Conservation (phyloP, 2,797 vertebrate species). For the Liasis olivaceus region DNA sequence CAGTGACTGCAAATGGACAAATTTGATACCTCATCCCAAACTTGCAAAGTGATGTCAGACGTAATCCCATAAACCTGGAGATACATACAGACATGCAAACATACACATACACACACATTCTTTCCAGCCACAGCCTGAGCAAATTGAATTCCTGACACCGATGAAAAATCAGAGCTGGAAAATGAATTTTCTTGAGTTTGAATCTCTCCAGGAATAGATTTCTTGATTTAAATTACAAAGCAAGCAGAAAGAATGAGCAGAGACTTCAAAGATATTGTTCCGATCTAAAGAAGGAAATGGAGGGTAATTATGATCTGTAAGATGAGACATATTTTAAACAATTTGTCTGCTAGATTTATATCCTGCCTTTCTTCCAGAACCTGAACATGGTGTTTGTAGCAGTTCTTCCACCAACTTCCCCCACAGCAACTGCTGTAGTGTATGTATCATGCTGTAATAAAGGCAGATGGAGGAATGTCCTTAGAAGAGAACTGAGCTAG, state of each 20-base stretch:
- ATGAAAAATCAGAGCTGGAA: not conserved
- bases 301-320: not conserved
- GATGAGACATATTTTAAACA: not conserved
- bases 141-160: not conserved
- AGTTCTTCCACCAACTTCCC: not conserved
- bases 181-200: constrained; percentile 19
- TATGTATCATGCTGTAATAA: not conserved
- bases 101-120: not conserved
- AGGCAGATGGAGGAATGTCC: not conserved
- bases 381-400: not conserved
- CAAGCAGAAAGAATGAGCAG: not conserved
- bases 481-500: not conserved
- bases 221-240: not conserved
- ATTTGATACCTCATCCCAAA: not conserved
- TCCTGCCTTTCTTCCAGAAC: not conserved
- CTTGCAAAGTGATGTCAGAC: not conserved
- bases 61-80: not conserved
- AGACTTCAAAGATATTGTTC: constrained; percentile 27
- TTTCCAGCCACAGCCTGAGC: not conserved
- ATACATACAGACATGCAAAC: too few relatives aligned
- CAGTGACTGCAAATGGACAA: not conserved
- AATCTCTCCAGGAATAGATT: not conserved
- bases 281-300: not conserved
- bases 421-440: not conserved
- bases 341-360: not conserved